These are phyloP conservation scores for Falco punctatus DNA, from an alignment of 2,113 vertebrate genomes.

Conservation along the genomic window DNA sequence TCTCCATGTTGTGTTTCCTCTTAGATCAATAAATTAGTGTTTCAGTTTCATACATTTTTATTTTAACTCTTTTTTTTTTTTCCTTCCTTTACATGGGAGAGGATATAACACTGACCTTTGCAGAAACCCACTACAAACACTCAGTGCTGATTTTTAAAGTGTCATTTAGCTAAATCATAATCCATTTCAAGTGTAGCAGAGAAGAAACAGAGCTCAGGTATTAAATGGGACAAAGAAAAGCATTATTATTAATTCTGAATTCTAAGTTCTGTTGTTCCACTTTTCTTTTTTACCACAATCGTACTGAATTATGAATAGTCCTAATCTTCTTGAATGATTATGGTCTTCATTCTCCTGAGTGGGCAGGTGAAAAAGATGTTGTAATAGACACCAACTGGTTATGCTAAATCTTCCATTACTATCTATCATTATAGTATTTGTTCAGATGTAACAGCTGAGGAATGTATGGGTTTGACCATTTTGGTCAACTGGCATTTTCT, in stretches of 20 bases:
- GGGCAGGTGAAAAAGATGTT: neutral
- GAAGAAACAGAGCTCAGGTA: neutral
- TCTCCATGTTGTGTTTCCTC: neutral
- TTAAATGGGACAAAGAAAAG: neutral
- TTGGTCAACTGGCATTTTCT: neutral
- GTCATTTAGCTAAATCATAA: neutral
- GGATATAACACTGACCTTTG: neutral
- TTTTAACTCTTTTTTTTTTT: neutral
- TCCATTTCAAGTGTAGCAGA: neutral
- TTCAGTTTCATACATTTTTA: neutral
- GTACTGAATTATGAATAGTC: neutral
- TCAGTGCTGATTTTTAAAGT: neutral
- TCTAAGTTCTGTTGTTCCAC: neutral
- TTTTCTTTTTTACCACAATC: neutral
- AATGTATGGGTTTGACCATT: neutral
- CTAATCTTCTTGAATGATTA: neutral
- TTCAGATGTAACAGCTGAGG: neutral
- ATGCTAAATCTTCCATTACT: neutral
- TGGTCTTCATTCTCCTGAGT: neutral
- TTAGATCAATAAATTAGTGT: neutral
- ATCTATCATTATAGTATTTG: neutral
- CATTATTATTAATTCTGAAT: neutral
- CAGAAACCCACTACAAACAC: neutral
- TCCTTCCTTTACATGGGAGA: neutral
- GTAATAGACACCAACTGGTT: neutral